These are phyloP conservation scores for Araneus ventricosus DNA, from an alignment of 1,140 invertebrate genomes.

Conservation along the genomic window DNA sequence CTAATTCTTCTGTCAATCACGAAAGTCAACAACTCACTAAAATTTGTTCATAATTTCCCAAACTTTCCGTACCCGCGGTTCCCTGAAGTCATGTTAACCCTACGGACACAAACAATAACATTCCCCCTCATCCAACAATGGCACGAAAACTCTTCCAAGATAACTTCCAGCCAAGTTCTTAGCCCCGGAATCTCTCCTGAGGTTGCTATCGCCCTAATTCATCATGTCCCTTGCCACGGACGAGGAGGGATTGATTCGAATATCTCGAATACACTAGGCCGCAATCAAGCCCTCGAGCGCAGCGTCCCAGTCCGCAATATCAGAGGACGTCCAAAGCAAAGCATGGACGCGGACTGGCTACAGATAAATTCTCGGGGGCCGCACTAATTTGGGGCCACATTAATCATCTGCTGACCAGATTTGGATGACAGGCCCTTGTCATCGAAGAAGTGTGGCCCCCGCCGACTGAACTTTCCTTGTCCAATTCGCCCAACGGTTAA, in stretches of 20 bases:
- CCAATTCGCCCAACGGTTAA: constrained; percentile 8
- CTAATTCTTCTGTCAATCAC: no score
- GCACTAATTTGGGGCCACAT: constrained; percentile 49
- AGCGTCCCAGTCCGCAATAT: background rate
- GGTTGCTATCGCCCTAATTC: background rate
- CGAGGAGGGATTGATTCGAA: background rate
- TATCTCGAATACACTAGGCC: background rate
- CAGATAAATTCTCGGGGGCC: constrained; percentile 46
- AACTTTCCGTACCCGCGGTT: background rate
- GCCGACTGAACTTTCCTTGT: background rate
- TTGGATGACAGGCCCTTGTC: constrained; percentile 57
- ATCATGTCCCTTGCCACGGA: constrained; percentile 1
- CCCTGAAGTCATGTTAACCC: background rate
- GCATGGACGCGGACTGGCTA: background rate
- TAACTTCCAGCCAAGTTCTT: background rate
- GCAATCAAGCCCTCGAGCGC: background rate
- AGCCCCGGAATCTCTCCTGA: background rate
- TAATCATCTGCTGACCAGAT: constrained; percentile 56
- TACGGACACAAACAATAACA: background rate
- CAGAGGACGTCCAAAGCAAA: background rate
- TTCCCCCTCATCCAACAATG: background rate
- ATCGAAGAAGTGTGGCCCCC: constrained; percentile 11
- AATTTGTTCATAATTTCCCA: background rate
- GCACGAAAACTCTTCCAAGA: background rate
- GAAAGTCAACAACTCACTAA: background rate